Conservation (phyloP, 2,797 vertebrate species). For the Acrossocheilus fasciatus region DNA sequence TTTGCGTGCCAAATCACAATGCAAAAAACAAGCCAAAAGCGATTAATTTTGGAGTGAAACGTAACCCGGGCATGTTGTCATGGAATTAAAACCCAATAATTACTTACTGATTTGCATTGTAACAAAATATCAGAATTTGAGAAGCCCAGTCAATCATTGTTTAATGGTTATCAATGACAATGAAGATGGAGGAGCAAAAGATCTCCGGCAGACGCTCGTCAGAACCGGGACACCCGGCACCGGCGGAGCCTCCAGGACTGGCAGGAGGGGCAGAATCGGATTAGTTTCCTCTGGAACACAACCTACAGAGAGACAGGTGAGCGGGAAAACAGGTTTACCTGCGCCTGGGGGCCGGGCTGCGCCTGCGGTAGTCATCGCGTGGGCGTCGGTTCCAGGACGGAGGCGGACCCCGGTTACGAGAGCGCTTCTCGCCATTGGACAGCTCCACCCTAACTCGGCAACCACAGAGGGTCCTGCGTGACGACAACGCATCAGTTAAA, state of each 20-base stretch:
- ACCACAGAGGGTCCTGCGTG: slow-evolving; percentile 89
- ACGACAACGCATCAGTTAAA: not conserved
- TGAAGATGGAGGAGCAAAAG: slow-evolving; percentile 72
- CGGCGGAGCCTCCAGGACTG: slow-evolving; percentile 50
- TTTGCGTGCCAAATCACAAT: not conserved
- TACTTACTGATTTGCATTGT: not conserved
- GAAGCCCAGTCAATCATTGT: slow-evolving; percentile 24
- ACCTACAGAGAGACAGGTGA: slow-evolving; percentile 49
- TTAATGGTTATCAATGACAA: slow-evolving; percentile 71
- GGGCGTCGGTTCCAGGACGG: slow-evolving; percentile 93
- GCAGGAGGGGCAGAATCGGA: slow-evolving; percentile 40
- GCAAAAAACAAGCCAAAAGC: not conserved
- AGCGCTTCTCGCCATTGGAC: slow-evolving; percentile 95
- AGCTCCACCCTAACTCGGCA: slow-evolving; percentile 95
- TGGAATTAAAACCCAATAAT: not conserved
- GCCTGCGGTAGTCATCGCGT: slow-evolving; percentile 92
- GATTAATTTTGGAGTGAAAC: not conserved
- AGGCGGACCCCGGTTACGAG: slow-evolving; percentile 93
- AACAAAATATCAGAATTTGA: not conserved
- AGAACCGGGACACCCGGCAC: slow-evolving; percentile 37
- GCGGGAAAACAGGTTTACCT: slow-evolving; percentile 78
- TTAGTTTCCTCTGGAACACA: slow-evolving; percentile 49
- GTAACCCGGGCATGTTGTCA: not conserved
- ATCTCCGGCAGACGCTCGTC: slow-evolving; percentile 64
- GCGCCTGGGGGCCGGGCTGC: slow-evolving; percentile 91